These are phyloP conservation scores for Cairina moschata DNA, from an alignment of 2,113 vertebrate genomes.

Conservation along the genomic window DNA sequence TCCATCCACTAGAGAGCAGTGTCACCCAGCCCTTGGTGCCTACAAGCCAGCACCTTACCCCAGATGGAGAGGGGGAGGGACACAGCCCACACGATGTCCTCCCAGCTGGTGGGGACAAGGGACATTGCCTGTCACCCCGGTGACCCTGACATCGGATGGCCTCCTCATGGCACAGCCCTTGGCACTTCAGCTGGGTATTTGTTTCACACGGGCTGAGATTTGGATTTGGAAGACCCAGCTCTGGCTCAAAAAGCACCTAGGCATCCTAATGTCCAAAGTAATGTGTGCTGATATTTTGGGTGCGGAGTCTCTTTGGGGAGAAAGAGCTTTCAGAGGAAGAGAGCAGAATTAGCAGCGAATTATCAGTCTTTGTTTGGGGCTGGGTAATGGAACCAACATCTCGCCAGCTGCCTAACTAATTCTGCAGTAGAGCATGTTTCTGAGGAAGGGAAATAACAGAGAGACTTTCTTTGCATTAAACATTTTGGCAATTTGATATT, in stretches of 20 bases:
- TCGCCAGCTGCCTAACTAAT: background rate
- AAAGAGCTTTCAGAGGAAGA: background rate
- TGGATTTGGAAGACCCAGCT: background rate
- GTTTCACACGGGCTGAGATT: background rate
- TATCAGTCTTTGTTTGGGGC: background rate
- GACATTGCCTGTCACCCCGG: background rate
- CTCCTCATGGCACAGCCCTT: background rate
- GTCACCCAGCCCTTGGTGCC: background rate
- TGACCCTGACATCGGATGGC: accelerated
- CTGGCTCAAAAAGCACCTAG: background rate
- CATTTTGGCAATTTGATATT: background rate
- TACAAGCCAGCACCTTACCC: background rate
- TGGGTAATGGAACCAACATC: background rate
- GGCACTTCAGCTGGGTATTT: background rate
- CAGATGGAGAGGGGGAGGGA: background rate
- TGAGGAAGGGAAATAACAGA: background rate
- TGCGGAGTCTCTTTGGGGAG: background rate
- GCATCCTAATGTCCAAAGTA: background rate
- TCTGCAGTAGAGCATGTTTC: background rate
- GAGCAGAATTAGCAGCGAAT: background rate
- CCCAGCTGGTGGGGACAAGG: background rate
- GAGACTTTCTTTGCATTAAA: background rate
- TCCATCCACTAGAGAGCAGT: slow-evolving; percentile 16
- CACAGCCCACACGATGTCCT: background rate
- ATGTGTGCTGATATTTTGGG: background rate